Base-by-base conservation (phyloP, 37 sponge, comb jelly and placozoan species). In the Bolinopsis microptera region DNA sequence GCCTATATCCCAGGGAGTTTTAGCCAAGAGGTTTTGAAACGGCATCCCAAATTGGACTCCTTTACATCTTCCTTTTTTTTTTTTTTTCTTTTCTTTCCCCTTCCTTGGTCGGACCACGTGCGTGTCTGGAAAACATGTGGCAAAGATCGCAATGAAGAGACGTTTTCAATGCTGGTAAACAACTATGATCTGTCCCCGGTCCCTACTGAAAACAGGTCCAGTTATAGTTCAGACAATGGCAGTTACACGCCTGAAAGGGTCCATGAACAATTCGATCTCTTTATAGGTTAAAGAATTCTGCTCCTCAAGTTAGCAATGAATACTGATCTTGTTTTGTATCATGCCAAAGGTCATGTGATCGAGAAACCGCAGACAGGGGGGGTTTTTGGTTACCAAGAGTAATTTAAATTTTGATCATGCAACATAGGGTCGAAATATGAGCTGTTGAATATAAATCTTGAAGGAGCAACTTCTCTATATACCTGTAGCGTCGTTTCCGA, bases 91-190 rank as follows among this genome's bases (percentile, higher is more conserved):
- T n/a, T n/a, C n/a, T 72, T 24, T 72, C 18, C 75, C 75, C 75
- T 2, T 72, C 18, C 75, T 72, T 72, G 25, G 75, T 24, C 27
- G 75, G 75, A 5, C 75, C 75, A 8, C 5, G 75, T 8, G 75
- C 75, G 32, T 72, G 75, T 72, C 75, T 72, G 75, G 75, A 23
- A 72, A 72, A 28, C 75, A 72, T 24, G 75, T 72, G 75, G 75
- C 75, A 8, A 72, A 23, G 75, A 28, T 72, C 75, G 32, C 31
- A n/a, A 72, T 72, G 75, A 72, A 72, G 75, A 30, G 75, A 72
- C 31, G 25, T 21, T 72, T 8, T 72, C 75, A 3, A 72, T 72
- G 75, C 5, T 72, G 25, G 75, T 24, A 21, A n/a, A 8, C 2
- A 72, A 72, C 31, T 72, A 30, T 24, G 75, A 72, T 28, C 75